These are phyloP conservation scores for Peromyscus polionotus DNA, from an alignment of 2,113 vertebrate genomes.

Conservation along the genomic window DNA sequence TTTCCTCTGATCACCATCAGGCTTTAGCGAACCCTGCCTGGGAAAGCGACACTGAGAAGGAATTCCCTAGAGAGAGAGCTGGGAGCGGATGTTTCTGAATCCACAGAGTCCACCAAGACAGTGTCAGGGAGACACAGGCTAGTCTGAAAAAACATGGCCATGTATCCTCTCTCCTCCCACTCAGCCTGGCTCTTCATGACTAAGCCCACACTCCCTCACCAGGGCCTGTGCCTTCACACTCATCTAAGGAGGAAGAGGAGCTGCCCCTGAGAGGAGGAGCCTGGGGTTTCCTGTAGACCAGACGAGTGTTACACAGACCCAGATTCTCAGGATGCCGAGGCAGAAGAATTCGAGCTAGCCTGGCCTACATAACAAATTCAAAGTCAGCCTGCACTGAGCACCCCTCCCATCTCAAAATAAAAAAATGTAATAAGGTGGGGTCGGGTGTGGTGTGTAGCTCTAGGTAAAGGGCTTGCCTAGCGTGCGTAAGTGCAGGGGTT, in stretches of 20 bases:
- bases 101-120: neutral
- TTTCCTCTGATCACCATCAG: neutral
- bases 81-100: neutral
- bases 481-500: neutral
- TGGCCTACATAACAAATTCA: neutral
- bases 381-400: neutral
- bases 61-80: neutral
- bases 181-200: neutral
- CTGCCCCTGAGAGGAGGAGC: no score
- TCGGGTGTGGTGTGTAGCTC: neutral
- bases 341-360: neutral
- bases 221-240: neutral
- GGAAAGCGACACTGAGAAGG: neutral
- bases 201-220: neutral
- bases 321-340: neutral
- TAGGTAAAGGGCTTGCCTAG: neutral
- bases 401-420: neutral
- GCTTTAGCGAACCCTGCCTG: neutral
- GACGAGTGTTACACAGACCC: neutral
- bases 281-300: neutral
- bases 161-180: neutral
- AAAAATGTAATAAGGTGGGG: neutral
- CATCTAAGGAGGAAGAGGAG: neutral
- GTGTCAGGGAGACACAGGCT: neutral
- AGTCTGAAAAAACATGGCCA: neutral